Base-by-base conservation (phyloP, 1,140 invertebrate species). In the Tribolium madens region DNA sequence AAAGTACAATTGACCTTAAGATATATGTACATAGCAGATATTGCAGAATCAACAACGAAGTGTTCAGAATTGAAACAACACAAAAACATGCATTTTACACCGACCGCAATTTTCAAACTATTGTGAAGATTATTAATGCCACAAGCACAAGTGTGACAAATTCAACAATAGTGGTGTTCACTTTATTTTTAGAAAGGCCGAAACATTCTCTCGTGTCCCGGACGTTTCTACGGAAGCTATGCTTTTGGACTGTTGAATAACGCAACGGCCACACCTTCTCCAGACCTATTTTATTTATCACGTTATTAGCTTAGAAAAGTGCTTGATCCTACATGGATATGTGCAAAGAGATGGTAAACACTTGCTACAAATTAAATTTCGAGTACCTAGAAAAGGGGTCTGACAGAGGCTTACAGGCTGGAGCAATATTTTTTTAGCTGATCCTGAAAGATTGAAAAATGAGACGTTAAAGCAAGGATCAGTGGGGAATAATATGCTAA, bases 351-450 rank as follows among this genome's bases (percentile, higher is more conserved):
- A 64, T 64, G 21, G 57, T 64, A 64, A 64, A 64, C 57, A 64
- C 57, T 33, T 26, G 10, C 57, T 12, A 64, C 57, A 64, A 64
- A 64, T 64, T 64, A 33, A 64, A 64, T 64, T 64, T 64, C 14
- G 36, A 64, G 57, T 33, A 64, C 57, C 57, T 64, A 26, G 26
- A 26, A 64, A 64, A 64, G 57, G n/a, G 57, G 57, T 64, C 57
- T 64, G 57, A 64, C 57, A 33, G n/a, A n/a, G 26, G 57, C 26
- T 64, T 14, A 64, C 10, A 64, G 17, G 4, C 52, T 9, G 10
- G 10, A 1, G 52, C 15, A 26, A 57, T 57, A 57, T 57, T 57
- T 57, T 57, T 57, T 57, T 3, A 57, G 52, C 17, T 33, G 26
- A 64, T 33, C 26, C 31, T 3, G 57, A 26, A 31, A 33, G 26